phyloP scores from a whole-genome alignment of 2,888 invertebrate genomes.

The Lepidonotus clava region DNA sequence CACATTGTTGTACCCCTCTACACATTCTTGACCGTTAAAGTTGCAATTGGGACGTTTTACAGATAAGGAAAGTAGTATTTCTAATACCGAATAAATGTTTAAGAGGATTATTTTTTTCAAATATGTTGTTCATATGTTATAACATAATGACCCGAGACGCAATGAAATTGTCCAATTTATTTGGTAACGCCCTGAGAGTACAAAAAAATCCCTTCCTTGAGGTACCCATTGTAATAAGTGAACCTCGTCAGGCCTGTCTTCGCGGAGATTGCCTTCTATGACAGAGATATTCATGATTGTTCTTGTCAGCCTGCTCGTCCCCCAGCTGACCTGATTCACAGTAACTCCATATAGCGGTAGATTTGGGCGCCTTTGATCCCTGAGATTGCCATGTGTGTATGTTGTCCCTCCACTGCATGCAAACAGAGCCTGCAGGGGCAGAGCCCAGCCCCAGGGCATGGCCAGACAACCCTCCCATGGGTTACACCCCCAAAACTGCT shows the following conservation, averaged over 20 bases:
- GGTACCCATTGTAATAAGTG: too few species aligned
- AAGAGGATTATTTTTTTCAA: too few species aligned
- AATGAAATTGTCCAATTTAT: too few species aligned
- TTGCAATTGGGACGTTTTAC: too few species aligned
- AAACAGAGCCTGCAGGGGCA: constrained; percentile 13
- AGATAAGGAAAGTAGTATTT: too few species aligned
- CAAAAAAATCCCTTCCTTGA: too few species aligned
- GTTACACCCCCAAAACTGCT: neutral
- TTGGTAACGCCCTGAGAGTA: too few species aligned
- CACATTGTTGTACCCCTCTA: neutral
- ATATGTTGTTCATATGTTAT: too few species aligned
- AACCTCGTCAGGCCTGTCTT: too few species aligned
- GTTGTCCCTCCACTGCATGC: constrained; percentile 25
- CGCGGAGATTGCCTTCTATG: too few species aligned
- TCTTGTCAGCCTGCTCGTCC: neutral
- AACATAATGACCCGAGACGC: too few species aligned
- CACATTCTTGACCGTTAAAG: neutral
- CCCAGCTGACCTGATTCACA: neutral
- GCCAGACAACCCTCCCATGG: neutral
- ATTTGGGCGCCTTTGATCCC: constrained; percentile 18
- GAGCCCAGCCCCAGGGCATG: constrained; percentile 3
- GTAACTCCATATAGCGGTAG: constrained; percentile 1
- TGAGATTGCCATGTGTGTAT: constrained; percentile 32
- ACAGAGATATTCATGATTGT: neutral
- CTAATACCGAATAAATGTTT: too few species aligned